Percentiles rank a stretch among this genome's conserved stretches.
Evolutionary conservation across 2,888 invertebrate species (phyloP).

Genomic region (Euzetes globulus): DNA sequence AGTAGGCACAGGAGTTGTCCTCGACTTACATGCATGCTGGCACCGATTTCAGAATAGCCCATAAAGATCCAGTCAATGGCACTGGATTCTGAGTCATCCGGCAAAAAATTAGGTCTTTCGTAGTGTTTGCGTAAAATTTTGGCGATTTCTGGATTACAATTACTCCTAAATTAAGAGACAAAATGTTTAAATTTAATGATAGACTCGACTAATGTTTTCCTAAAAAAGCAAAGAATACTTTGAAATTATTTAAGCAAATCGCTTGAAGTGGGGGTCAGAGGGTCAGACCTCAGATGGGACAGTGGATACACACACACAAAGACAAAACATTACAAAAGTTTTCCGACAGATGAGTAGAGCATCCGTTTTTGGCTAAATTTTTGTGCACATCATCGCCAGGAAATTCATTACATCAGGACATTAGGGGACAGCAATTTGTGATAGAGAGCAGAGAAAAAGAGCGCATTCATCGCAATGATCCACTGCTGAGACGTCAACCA

Average conservation of each 20-base stretch:
- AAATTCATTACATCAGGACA: conserved; percentile 30
- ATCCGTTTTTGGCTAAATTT: conserved; percentile 25
- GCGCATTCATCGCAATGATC: not conserved
- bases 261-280: not conserved
- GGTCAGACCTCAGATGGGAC: not conserved
- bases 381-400: conserved; percentile 23
- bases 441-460: not conserved
- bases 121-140: conserved; percentile 67
- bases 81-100: conserved; percentile 77
- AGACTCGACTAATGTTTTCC: not conserved
- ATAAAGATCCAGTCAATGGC: conserved; percentile 83
- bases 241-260: conserved; percentile 10
- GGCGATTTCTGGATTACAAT: conserved; percentile 74
- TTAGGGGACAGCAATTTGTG: not conserved
- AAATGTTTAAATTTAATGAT: not conserved
- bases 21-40: conserved; percentile 63
- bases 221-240: not conserved
- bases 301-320: conserved; percentile 10
- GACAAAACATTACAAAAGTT: conserved; percentile 23
- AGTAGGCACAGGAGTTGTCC: not conserved
- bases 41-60: conserved; percentile 69
- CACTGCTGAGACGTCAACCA: conserved; percentile 10
- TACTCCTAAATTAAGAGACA: conserved; percentile 57
- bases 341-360: conserved; percentile 22
- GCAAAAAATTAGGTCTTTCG: conserved; percentile 72